Conservation (phyloP, 2,797 vertebrate genomes). For the Ateles fusciceps region DNA sequence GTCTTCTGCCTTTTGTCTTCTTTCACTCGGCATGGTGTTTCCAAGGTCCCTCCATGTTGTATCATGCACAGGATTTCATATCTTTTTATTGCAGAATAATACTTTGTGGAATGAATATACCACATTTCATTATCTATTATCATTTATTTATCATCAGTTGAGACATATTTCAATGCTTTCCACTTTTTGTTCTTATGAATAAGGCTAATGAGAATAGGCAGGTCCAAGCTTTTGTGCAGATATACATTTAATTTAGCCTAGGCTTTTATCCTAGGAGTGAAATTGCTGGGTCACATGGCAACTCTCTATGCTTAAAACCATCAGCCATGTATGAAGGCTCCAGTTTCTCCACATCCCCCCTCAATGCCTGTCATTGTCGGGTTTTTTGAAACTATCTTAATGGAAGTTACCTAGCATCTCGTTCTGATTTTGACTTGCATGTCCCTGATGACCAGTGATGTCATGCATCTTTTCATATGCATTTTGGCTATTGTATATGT, state of each 20-base stretch:
- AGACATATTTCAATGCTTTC: background rate
- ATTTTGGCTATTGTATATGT: background rate
- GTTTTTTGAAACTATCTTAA: background rate
- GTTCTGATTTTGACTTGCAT: background rate
- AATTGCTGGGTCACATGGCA: background rate
- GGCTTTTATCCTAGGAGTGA: background rate
- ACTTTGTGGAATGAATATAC: background rate
- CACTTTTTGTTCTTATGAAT: background rate
- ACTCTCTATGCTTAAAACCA: background rate
- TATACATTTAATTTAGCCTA: background rate
- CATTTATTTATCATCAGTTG: background rate
- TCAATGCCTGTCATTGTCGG: background rate
- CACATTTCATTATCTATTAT: background rate
- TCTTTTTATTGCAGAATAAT: background rate
- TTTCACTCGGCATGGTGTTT: background rate
- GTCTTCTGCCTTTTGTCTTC: rapidly evolving
- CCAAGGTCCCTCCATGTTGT: background rate
- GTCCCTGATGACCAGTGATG: background rate
- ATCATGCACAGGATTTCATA: background rate
- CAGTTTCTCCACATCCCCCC: background rate
- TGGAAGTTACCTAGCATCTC: background rate
- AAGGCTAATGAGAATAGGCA: background rate
- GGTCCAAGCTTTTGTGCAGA: background rate
- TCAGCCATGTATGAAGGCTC: background rate
- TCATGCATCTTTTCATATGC: background rate